Percentiles rank a stretch among this genome's conserved stretches.
Conservation (phyloP, 2,797 vertebrate species). For the Phylloscopus collybita region DNA sequence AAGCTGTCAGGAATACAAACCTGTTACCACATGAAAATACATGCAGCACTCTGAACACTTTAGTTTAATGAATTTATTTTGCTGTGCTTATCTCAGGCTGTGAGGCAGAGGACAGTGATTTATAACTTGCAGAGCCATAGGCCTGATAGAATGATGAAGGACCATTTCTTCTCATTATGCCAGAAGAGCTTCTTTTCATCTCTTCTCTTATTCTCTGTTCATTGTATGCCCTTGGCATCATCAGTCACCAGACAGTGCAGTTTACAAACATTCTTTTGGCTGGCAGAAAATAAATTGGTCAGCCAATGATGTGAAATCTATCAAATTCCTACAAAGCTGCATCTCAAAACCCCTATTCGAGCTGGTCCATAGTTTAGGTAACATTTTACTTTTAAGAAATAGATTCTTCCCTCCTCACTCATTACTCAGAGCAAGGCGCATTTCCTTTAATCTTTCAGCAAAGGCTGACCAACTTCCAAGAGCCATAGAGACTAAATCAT, state of each 20-base stretch:
- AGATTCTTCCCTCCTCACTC: conserved; percentile 8
- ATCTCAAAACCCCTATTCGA: conserved; percentile 20
- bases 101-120: conserved; percentile 50
- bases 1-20: conserved; percentile 25
- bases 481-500: background rate
- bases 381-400: conserved; percentile 40
- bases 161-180: conserved; percentile 27
- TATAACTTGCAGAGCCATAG: background rate
- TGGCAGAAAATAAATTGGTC: conserved; percentile 40
- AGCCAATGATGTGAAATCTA: conserved; percentile 50
- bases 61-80: conserved; percentile 54
- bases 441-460: conserved; percentile 16
- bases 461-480: conserved; percentile 20
- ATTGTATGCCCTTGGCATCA: conserved; percentile 64
- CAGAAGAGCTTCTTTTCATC: conserved; percentile 47
- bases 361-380: conserved; percentile 27
- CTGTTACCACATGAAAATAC: conserved; percentile 22
- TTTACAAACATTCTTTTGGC: conserved; percentile 63
- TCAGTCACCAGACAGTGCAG: conserved; percentile 58
- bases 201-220: conserved; percentile 37
- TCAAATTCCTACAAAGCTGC: conserved; percentile 50
- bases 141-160: conserved; percentile 54
- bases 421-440: background rate
- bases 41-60: background rate
- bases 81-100: background rate